phyloP scores from a whole-genome alignment of 2,113 vertebrate species.

The Chaetorhynchus papuensis region DNA sequence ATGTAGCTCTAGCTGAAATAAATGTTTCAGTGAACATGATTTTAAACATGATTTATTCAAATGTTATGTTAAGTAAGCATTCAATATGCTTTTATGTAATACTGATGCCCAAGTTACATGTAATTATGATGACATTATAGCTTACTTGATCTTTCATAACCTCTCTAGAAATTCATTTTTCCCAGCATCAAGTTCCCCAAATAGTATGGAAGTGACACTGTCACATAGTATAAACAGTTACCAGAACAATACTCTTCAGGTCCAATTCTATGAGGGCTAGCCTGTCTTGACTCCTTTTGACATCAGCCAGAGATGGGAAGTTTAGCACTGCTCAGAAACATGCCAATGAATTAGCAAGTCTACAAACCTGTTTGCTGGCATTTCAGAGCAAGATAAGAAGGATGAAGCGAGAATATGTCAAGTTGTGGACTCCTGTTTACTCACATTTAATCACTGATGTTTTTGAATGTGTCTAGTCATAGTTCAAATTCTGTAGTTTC shows the following conservation, averaged over 20 bases:
- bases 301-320: not conserved
- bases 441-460: not conserved
- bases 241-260: constrained; percentile 32
- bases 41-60: constrained; percentile 68
- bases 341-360: not conserved
- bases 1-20: constrained; percentile 22
- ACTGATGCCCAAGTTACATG: constrained; percentile 52
- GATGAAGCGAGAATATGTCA: not conserved
- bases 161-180: constrained; percentile 43
- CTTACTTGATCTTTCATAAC: constrained; percentile 41
- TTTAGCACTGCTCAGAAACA: constrained; percentile 1
- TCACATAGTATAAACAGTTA: constrained; percentile 44
- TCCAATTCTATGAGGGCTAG: not conserved
- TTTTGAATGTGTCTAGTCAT: not conserved
- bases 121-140: constrained; percentile 60
- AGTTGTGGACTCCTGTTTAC: not conserved
- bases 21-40: constrained; percentile 60
- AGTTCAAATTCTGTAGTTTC: not conserved
- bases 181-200: constrained; percentile 28
- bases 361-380: not conserved
- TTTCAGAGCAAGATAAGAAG: not conserved
- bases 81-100: constrained; percentile 64
- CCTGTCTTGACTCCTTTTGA: not conserved
- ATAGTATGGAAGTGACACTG: constrained; percentile 45
- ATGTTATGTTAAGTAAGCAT: constrained; percentile 57